Conservation (phyloP, 2,888 invertebrate genomes). For the Spicauda simplicius region DNA sequence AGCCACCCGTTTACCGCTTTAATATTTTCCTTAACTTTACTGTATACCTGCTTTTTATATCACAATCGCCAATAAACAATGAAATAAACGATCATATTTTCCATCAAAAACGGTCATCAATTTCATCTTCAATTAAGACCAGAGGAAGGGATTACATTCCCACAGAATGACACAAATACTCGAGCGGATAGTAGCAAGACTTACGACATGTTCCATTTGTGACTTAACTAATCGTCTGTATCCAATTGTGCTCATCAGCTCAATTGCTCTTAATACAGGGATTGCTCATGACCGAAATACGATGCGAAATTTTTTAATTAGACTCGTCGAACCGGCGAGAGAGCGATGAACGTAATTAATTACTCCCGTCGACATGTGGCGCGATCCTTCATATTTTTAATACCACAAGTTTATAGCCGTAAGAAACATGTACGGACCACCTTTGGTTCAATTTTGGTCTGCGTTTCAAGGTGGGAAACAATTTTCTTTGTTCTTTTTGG, state of each 20-base stretch:
- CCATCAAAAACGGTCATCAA: constrained; percentile 7
- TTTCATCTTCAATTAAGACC: constrained; percentile 30
- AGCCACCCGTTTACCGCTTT: too few species aligned
- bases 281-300: constrained; percentile 70
- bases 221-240: constrained; percentile 77
- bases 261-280: constrained; percentile 79
- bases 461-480: constrained; percentile 30
- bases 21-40: too few species aligned
- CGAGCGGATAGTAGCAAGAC: constrained; percentile 40
- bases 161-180: constrained; percentile 39
- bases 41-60: too few species aligned
- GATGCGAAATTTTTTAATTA: constrained; percentile 75
- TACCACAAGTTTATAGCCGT: constrained; percentile 37
- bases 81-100: constrained; percentile 5
- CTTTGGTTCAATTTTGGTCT: constrained; percentile 31
- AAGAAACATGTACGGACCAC: constrained; percentile 26
- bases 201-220: constrained; percentile 66
- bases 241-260: constrained; percentile 78
- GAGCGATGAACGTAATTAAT: constrained; percentile 57
- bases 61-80: neutral
- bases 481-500: constrained; percentile 29
- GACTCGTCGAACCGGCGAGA: constrained; percentile 47
- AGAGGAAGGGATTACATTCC: constrained; percentile 41
- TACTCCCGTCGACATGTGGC: constrained; percentile 45
- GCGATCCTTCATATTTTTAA: constrained; percentile 38